A percentile compares a stretch with the other conserved stretches of the same genome.
Evolutionary conservation across 2,113 vertebrate genomes (phyloP).

Genomic region (Percopsis transmontana): DNA sequence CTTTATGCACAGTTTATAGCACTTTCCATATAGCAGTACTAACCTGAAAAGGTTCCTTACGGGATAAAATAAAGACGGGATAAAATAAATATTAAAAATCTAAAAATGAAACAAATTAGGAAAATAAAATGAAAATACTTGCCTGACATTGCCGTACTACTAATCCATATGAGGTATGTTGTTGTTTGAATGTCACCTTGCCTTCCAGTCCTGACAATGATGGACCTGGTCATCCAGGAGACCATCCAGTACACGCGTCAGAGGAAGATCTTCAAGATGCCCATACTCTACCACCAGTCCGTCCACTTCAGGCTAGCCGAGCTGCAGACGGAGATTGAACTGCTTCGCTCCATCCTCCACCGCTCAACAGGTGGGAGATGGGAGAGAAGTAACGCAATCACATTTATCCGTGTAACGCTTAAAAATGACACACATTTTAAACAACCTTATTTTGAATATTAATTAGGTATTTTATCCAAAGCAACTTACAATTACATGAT

Average conservation of each 20-base stretch:
- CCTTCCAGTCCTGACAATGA: slow-evolving; percentile 69
- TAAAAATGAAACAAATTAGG: neutral
- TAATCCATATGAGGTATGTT: neutral
- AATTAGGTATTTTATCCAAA: too few species aligned
- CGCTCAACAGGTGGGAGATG: slow-evolving; percentile 71
- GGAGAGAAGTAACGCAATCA: neutral
- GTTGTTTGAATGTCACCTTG: neutral
- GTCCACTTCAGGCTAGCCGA: slow-evolving; percentile 87
- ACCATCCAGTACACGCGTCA: slow-evolving; percentile 82
- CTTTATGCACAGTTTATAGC: too few species aligned
- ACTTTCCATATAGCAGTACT: too few species aligned
- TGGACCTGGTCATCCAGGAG: slow-evolving; percentile 82
- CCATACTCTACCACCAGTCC: slow-evolving; percentile 82
- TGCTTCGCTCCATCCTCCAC: slow-evolving; percentile 83
- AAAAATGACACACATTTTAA: neutral
- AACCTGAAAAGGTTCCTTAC: too few species aligned
- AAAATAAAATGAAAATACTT: neutral
- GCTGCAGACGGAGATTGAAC: slow-evolving; percentile 84
- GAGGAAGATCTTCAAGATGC: slow-evolving; percentile 77
- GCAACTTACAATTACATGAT: too few species aligned
- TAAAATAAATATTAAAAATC: neutral
- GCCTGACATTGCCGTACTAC: neutral
- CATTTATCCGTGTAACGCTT: neutral
- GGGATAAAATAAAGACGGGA: too few species aligned
- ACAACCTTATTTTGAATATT: too few species aligned